Conservation (phyloP, 2,888 invertebrate genomes). For the Eupithecia centaureata region DNA sequence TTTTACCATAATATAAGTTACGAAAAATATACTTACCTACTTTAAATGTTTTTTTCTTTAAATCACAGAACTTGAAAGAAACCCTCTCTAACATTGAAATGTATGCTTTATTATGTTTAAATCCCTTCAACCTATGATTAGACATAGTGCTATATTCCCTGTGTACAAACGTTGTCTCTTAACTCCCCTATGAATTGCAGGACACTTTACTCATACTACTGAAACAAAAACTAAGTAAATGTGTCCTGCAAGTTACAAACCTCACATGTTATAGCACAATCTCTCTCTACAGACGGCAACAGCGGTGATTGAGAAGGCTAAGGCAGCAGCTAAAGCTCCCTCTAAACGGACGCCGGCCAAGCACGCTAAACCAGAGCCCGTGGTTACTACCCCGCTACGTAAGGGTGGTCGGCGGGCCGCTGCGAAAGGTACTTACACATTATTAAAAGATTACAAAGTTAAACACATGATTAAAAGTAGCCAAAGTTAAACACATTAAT, state of each 20-base stretch:
- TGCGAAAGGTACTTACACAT: conserved; percentile 60
- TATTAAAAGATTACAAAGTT: no score
- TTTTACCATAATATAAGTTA: not conserved
- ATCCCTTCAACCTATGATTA: not conserved
- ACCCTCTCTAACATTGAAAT: not conserved
- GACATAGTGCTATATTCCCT: not conserved
- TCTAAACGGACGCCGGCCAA: conserved; percentile 61
- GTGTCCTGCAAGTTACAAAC: not conserved
- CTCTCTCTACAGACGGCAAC: conserved; percentile 69
- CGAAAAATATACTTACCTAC: not conserved
- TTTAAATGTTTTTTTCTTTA: not conserved
- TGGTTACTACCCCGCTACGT: conserved; percentile 54
- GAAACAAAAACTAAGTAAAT: not conserved
- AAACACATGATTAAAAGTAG: no score
- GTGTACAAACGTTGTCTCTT: not conserved
- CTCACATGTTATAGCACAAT: conserved; percentile 1
- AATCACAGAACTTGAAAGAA: not conserved
- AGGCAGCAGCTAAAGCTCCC: conserved; percentile 53
- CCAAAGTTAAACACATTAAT: no score
- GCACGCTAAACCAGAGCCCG: conserved; percentile 50
- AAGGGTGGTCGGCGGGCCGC: conserved; percentile 57
- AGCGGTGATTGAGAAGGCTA: conserved; percentile 70
- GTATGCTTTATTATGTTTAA: not conserved
- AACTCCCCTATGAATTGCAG: not conserved
- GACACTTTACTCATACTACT: not conserved